Conservation (phyloP, 2,113 vertebrate genomes). For the Labeo rohita region DNA sequence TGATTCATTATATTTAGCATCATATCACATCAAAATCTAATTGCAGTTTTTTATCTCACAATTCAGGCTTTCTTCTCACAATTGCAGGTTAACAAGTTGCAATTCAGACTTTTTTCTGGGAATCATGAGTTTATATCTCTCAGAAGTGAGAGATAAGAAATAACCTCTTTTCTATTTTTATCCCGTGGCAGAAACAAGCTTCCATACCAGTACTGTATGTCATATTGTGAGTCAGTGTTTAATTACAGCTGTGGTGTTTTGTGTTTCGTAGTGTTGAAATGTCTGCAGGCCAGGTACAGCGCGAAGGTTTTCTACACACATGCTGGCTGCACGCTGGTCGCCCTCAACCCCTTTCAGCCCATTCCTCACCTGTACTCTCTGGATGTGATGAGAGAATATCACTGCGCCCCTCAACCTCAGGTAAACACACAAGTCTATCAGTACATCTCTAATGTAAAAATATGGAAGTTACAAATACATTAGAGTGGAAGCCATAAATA, state of each 20-base stretch:
- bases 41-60: not conserved
- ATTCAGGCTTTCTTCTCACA: not conserved
- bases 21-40: not conserved
- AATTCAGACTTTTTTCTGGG: not conserved
- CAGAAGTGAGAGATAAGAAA: too few relatives aligned
- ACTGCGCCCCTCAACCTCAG: constrained; percentile 83
- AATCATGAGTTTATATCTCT: too few relatives aligned
- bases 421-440: constrained; percentile 67
- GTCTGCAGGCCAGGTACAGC: constrained; percentile 90
- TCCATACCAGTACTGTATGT: not conserved
- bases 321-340: constrained; percentile 95
- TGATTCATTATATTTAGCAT: not conserved
- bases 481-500: not conserved
- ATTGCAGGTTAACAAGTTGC: not conserved
- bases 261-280: constrained; percentile 84
- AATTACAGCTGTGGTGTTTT: constrained; percentile 54
- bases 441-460: not conserved
- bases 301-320: constrained; percentile 88
- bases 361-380: constrained; percentile 85
- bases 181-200: not conserved
- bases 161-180: not conserved
- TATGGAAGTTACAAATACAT: not conserved
- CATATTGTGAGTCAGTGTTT: constrained; percentile 19
- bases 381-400: constrained; percentile 91
- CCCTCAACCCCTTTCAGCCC: constrained; percentile 92